Evolutionary conservation across 2,888 invertebrate genomes (phyloP), one percentile per base, ranked within the genome.

Genomic region (Stenodema calcarata): DNA sequence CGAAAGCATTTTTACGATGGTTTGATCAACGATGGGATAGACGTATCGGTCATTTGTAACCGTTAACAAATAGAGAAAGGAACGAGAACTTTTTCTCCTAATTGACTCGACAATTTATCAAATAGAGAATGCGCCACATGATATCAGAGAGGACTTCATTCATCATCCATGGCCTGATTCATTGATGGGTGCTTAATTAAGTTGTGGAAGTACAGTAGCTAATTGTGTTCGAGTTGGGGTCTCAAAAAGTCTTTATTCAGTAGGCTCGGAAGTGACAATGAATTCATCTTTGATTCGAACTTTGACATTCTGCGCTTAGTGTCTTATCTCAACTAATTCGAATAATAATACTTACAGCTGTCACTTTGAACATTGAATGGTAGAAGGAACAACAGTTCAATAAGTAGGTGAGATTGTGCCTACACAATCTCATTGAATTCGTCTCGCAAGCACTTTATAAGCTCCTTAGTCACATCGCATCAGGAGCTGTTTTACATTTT

Each of bases 31-130:
- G 82, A 82, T 73, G 73, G 44, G 11, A 18, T 16, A 70, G 73
- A 73, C 84, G 84, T 23, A 73, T 84, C 84, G 44, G 84, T 84
- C 84, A 84, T 84, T 84, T 84, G 84, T 84, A 84, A 84, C 84
- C 54, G 23, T 23, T 73, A 70, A 82, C 70, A 82, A 82, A 82
- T 42, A 84, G 84, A 84, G 73, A 44, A 84, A 47, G 73, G 73
- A 47, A 70, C 70, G 73, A 73, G 73, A 70, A 28, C 73, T 84
- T 84, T 84, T 84, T 28, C 75, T 27, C 84, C 84, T 84, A 84
- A 84, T 84, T 84, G 84, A 84, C 47, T 70, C 84, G 84, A 73
- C 84, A 73, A 84, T 84, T 84, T 84, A 84, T 84, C 84, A 84
- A 83, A 73, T 47, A 35, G 28, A 73, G 75, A 84, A 84, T 84